These are phyloP conservation scores for Rallus crepitans DNA, from an alignment of 2,797 vertebrate species.

Conservation along the genomic window DNA sequence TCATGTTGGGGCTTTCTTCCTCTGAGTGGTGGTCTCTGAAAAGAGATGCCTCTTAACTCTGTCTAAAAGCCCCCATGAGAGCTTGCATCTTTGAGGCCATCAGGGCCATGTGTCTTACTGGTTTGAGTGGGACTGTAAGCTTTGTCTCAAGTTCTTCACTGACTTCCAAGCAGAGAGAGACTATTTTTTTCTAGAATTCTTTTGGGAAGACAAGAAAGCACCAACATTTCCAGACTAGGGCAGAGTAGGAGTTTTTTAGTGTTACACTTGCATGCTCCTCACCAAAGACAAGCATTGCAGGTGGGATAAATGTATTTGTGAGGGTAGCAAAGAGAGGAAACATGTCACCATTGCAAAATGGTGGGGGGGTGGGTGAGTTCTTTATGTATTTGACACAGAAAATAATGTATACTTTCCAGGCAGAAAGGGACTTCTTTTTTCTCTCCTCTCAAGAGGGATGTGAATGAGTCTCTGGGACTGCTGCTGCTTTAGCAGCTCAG, in stretches of 20 bases:
- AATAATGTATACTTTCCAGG: not conserved
- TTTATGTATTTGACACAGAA: not conserved
- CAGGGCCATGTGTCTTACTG: not conserved
- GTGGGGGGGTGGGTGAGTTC: fast-evolving
- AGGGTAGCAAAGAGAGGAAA: not conserved
- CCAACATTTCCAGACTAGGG: not conserved
- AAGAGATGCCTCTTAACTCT: not conserved
- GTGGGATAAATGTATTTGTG: not conserved
- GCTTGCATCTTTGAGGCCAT: not conserved
- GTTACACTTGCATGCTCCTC: not conserved
- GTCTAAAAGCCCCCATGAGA: not conserved
- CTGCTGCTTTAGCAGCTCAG: not conserved
- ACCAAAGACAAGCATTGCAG: not conserved
- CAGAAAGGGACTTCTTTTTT: not conserved
- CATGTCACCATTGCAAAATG: not conserved
- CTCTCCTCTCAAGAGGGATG: not conserved
- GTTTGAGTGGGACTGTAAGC: not conserved
- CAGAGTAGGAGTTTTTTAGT: not conserved
- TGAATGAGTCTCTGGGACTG: conserved; percentile 1
- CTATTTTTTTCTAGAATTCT: not conserved
- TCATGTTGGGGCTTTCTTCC: not conserved
- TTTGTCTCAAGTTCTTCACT: not conserved
- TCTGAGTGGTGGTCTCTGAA: not conserved
- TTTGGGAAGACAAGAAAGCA: not conserved
- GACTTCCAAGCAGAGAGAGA: not conserved